Conservation (phyloP, 2,888 invertebrate species). For the Enoplolaimus lenunculus region DNA sequence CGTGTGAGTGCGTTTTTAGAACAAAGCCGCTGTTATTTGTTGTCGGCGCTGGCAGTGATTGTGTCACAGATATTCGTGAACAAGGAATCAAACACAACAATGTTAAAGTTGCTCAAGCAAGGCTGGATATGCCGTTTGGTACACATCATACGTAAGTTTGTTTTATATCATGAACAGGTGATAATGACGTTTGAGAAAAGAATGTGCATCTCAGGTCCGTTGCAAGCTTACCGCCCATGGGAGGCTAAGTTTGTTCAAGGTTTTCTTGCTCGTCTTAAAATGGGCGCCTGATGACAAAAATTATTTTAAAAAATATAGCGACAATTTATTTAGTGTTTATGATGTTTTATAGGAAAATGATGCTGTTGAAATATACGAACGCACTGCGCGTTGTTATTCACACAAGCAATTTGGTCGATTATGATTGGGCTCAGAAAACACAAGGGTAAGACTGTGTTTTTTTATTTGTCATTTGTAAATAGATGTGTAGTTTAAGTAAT, state of each 20-base stretch:
- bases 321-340: too few relatives aligned
- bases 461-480: conserved; percentile 21
- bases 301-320: too few relatives aligned
- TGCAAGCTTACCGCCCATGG: too few relatives aligned
- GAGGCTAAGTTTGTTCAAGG: too few relatives aligned
- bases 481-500: not conserved
- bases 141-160: conserved; percentile 60
- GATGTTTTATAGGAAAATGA: conserved; percentile 51
- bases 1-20: too few relatives aligned
- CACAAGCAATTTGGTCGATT: conserved; percentile 75
- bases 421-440: conserved; percentile 85
- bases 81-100: not conserved
- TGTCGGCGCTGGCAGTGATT: not conserved
- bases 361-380: conserved; percentile 63
- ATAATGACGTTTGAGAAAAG: too few relatives aligned
- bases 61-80: conserved; percentile 10
- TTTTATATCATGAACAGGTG: too few relatives aligned
- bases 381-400: conserved; percentile 71
- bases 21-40: conserved; percentile 17
- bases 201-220: too few relatives aligned
- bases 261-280: too few relatives aligned
- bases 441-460: conserved; percentile 55
- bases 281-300: too few relatives aligned
- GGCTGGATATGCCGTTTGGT: conserved; percentile 63
- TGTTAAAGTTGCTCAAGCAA: conserved; percentile 54